These are phyloP conservation scores for Micromussa lordhowensis DNA, from an alignment of 92 coral and sea anemone species.

Conservation along the genomic window DNA sequence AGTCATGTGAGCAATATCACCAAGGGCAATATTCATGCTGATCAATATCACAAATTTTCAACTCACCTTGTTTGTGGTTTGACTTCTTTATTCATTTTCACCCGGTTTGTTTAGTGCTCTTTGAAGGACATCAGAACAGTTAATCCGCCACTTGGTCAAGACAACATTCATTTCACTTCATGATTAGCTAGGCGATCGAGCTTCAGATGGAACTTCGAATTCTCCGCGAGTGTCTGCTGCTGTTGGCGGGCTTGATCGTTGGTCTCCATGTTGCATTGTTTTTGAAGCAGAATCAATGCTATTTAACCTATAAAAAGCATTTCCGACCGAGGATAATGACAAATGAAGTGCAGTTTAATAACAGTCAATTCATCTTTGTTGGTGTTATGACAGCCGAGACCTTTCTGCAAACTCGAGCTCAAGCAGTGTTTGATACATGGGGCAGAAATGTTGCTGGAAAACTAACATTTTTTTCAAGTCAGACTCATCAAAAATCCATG, in stretches of 20 bases:
- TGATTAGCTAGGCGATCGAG: no score
- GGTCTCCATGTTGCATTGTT: constrained; percentile 18
- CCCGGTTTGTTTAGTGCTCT: not conserved
- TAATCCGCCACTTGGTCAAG: not conserved
- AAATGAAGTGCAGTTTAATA: constrained; percentile 27
- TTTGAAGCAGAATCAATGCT: constrained; percentile 30
- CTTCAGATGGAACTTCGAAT: not conserved
- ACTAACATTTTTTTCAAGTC: constrained; percentile 51
- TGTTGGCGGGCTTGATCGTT: constrained; percentile 5
- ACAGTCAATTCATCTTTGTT: constrained; percentile 41
- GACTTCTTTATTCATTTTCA: not conserved
- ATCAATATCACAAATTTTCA: not conserved
- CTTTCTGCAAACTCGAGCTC: constrained; percentile 52
- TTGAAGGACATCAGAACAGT: not conserved
- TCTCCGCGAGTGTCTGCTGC: constrained; percentile 20
- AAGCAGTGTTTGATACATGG: constrained; percentile 65
- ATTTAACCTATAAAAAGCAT: not conserved
- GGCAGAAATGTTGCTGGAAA: constrained; percentile 54
- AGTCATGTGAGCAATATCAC: not conserved
- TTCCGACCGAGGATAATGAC: constrained; percentile 28
- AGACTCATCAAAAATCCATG: constrained; percentile 10
- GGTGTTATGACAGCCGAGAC: constrained; percentile 63
- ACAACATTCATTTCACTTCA: not conserved
- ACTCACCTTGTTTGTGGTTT: no score
- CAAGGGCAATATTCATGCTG: not conserved